Evolutionary conservation across 2,888 invertebrate genomes (phyloP).

Genomic region (Pollenia griseotomentosa): DNA sequence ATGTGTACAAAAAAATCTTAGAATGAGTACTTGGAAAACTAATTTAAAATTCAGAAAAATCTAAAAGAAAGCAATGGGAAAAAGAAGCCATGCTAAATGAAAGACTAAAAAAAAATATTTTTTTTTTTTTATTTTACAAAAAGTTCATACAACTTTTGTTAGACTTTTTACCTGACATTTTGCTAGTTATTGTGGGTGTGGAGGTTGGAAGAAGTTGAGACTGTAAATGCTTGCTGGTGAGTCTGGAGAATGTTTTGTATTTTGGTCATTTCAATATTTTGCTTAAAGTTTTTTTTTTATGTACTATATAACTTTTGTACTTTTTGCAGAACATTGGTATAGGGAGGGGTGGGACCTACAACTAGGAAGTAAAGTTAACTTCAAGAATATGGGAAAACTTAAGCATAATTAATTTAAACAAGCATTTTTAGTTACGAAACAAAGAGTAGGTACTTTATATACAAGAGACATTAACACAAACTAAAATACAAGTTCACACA

Average conservation of each 20-base stretch:
- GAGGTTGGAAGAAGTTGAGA: not conserved
- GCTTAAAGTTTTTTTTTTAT: not conserved
- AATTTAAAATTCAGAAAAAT: conserved; percentile 55
- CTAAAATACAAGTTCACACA: not conserved
- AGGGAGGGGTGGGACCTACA: not conserved
- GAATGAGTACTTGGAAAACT: conserved; percentile 43
- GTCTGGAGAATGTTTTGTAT: conserved; percentile 14
- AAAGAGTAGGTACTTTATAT: not conserved
- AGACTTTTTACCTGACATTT: conserved; percentile 65
- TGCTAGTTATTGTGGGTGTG: conserved; percentile 5
- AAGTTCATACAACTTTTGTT: conserved; percentile 57
- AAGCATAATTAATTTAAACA: conserved; percentile 64
- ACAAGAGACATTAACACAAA: not conserved
- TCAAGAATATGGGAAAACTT: conserved; percentile 33
- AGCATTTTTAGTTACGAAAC: conserved; percentile 33
- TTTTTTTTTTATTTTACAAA: conserved; percentile 4
- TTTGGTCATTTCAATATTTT: conserved; percentile 46
- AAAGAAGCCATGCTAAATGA: not conserved
- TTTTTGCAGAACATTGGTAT: not conserved
- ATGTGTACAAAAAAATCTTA: not conserved
- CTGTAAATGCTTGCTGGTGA: not conserved
- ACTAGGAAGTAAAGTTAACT: conserved; percentile 22
- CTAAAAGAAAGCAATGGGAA: conserved; percentile 3
- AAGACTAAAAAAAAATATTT: conserved; percentile 6
- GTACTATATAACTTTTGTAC: not conserved